phyloP scores from a whole-genome alignment of 1,140 invertebrate species.

The Cotesia typhae region DNA sequence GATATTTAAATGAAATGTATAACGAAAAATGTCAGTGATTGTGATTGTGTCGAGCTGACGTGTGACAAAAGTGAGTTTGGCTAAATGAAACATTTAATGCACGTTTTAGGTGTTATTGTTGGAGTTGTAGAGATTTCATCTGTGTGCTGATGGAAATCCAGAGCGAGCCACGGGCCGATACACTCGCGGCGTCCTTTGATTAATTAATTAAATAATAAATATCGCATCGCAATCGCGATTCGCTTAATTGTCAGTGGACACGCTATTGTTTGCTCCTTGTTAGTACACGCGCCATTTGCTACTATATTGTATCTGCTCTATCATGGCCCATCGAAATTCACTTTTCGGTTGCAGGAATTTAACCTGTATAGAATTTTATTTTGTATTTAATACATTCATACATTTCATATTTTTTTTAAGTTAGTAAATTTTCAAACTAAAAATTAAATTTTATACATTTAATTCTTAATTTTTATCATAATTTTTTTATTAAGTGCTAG shows the following conservation, averaged over 20 bases:
- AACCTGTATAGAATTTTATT: too few species aligned
- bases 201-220: conserved; percentile 56
- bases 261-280: conserved; percentile 46
- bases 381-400: too few species aligned
- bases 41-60: too few species aligned
- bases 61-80: too few species aligned
- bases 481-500: too few species aligned
- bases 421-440: too few species aligned
- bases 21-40: too few species aligned
- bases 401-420: too few species aligned
- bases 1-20: too few species aligned
- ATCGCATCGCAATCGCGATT: conserved; percentile 49
- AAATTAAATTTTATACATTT: too few species aligned
- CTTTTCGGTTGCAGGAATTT: background rate
- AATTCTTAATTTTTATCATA: too few species aligned
- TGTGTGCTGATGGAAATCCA: too few species aligned
- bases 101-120: background rate
- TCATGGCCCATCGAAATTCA: background rate
- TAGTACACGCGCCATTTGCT: conserved; percentile 31
- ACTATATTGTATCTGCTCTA: background rate
- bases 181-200: conserved; percentile 42
- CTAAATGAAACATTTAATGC: background rate
- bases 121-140: background rate
- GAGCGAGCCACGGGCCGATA: background rate
- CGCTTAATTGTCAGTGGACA: conserved; percentile 49